A percentile compares a stretch with the other conserved stretches of the same genome.
Conservation (phyloP, 1,140 invertebrate genomes). For the Muscidifurax raptorellus region DNA sequence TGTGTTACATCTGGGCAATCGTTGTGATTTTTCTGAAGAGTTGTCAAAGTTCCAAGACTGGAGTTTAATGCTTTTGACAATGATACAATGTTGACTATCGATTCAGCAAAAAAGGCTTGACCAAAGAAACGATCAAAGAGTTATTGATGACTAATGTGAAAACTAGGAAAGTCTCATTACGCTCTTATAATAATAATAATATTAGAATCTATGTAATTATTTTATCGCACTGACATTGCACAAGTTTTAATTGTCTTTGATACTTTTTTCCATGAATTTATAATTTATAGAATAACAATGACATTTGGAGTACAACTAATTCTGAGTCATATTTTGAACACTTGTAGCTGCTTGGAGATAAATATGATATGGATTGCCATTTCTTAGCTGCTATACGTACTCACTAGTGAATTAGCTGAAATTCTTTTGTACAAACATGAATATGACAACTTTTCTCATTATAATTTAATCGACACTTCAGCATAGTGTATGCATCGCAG, state of each 20-base stretch:
- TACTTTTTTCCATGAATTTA: neutral
- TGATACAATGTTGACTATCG: neutral
- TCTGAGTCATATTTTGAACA: conserved; percentile 18
- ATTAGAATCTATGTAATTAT: neutral
- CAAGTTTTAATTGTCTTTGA: neutral
- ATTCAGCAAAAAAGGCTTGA: conserved; percentile 9
- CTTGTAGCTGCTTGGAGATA: neutral
- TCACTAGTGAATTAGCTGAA: neutral
- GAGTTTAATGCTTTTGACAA: neutral
- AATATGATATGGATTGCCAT: neutral
- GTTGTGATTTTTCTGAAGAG: neutral
- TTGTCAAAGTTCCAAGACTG: too few species aligned
- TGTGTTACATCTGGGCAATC: neutral
- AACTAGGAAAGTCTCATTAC: neutral
- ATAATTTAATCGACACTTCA: too few species aligned
- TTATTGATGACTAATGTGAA: conserved; percentile 13
- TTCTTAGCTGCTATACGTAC: neutral
- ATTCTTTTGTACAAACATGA: neutral
- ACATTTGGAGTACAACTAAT: neutral
- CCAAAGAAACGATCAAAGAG: neutral
- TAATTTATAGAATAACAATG: neutral
- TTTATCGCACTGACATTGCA: neutral
- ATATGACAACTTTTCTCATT: too few species aligned
- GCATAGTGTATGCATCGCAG: neutral
- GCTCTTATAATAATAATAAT: neutral